Evolutionary conservation across 2,113 vertebrate genomes (phyloP), one percentile per base, ranked within the genome.

Genomic region (Pelmatolapia mariae): DNA sequence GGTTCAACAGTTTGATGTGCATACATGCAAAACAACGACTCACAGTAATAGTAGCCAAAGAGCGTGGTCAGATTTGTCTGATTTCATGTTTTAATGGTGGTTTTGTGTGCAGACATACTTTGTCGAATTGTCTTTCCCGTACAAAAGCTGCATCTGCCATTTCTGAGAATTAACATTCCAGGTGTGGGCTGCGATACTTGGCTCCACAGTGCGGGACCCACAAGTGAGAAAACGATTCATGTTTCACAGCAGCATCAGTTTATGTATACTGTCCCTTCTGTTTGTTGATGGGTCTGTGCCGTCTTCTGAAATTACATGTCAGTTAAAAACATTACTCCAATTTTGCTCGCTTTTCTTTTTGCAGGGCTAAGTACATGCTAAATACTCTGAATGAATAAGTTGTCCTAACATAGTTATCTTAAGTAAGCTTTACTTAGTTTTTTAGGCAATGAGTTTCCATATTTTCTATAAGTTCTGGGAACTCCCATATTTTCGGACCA

Each of bases 281-380:
- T 54, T 54, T 54, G 52, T 2, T 54, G 52, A 10, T 54, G 0
- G 52, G 5, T 54, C n/a, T 54, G 52, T 54, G 5, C 5, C 0
- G 2, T 54, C n/a, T 54, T 54, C 22, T 54, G 1, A 54, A 22
- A 1, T 54, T 54, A 1, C 52, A 54, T 54, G 52, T 54, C 52
- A 54, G 3, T 54, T 54, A 54, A 54, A 54, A 54, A 54, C 1
- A 1, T 54, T 53, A 22, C 10, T 53, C n/a, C 19, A 53, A 11
- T 22, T 53, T 53, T 53, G 52, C 52, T 53, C 1, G 19, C 52
- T 54, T 22, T 10, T 54, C 52, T 54, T 54, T 54, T 22, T 54
- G 52, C 0, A 54, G 52, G 6, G 52, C 52, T 54, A 54, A 54
- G 10, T 54, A 22, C n/a, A 11, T 11, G n/a, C 0, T 54, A 6